phyloP scores from a whole-genome alignment of 2,797 vertebrate genomes.

The Siniperca obscura region DNA sequence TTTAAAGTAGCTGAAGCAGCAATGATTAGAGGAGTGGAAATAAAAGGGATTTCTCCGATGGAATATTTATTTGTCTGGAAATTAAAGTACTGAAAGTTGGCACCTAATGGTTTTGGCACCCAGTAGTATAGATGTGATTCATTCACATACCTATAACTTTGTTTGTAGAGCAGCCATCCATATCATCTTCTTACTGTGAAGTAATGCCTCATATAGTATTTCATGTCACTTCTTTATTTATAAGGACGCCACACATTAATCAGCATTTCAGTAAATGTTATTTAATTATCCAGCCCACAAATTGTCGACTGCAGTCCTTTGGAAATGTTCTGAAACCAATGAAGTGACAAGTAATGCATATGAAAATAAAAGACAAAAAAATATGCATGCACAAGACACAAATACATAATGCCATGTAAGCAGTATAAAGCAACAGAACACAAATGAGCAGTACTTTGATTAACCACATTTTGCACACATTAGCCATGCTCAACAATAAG shows the following conservation, averaged over 20 bases:
- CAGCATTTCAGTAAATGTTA: background rate
- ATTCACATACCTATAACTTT: background rate
- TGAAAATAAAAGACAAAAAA: background rate
- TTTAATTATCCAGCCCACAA: background rate
- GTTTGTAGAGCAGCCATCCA: background rate
- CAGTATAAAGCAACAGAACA: conserved; percentile 1
- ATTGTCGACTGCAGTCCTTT: background rate
- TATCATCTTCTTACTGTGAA: background rate
- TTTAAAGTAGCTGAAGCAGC: conserved; percentile 9
- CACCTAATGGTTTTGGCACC: background rate
- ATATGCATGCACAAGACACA: background rate
- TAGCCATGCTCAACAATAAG: background rate
- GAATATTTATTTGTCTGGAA: conserved; percentile 22
- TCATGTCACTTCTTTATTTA: background rate
- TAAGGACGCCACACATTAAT: background rate
- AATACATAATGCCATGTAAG: background rate
- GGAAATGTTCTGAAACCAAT: background rate
- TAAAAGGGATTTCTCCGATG: conserved; percentile 19
- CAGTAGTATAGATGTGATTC: conserved; percentile 4
- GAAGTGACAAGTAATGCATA: background rate
- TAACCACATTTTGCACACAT: background rate
- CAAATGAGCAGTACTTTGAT: background rate
- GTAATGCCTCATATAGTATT: background rate
- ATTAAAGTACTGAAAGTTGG: conserved; percentile 10
- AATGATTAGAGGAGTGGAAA: conserved; percentile 8